Evolutionary conservation across 2,888 invertebrate genomes (phyloP), one percentile per base, ranked within the genome.

Genomic region (Sicus ferrugineus): DNA sequence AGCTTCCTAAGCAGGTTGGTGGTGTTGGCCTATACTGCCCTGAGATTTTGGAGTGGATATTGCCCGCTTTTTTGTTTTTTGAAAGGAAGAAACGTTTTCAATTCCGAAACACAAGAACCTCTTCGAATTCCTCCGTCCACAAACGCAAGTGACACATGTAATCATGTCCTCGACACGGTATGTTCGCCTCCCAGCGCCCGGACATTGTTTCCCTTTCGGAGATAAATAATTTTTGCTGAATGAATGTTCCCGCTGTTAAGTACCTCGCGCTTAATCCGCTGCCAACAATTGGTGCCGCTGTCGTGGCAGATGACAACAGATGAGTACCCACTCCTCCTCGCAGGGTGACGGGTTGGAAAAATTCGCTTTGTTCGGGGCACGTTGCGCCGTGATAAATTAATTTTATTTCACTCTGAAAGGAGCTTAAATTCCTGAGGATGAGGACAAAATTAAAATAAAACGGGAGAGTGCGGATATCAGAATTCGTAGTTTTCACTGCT

Each of bases 251-350:
- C 52, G 48, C 31, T 31, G 30, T 52, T 21, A 52, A 52, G 52
- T 52, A 62, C 46, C 28, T 62, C 42, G 23, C 16, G 26, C 62
- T 42, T 62, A 64, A 64, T 64, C 64, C 64, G 64, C 50, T 64
- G 64, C 31, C 52, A 52, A 64, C 64, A 64, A 31, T n/a, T 30
- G 21, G 50, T 30, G 34, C 21, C 30, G 19, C 52, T 64, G 50
- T 52, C 31, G 31, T 64, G 64, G 64, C 28, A 64, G 52, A 50
- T 64, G 64, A 64, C 64, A 64, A 64, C 31, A 34, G 64, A 50
- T 52, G 64, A 64, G 28, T 64, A 16, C 48, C 30, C 46, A 19
- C 46, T 3, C 34, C 28, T 30, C 31, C 6, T 19, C 7, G 19
- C 28, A 5, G 14, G 16, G 31, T 42, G 19, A 19, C 19, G 26